Evolutionary conservation across 53 echinoderm and acorn worm genomes (phyloP).

Genomic region (Echinometra lucunter): DNA sequence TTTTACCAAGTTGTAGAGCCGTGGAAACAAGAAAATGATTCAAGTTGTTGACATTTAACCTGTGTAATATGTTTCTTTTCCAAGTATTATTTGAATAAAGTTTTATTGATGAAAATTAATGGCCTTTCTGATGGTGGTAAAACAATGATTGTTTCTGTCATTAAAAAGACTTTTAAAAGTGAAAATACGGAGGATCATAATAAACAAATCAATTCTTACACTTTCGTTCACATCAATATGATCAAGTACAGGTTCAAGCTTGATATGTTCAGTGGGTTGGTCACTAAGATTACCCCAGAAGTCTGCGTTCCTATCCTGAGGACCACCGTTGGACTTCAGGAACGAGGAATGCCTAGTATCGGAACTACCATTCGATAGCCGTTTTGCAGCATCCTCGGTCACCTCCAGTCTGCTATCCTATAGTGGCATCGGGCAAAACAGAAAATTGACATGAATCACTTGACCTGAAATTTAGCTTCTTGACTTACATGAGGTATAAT

Average conservation of each 20-base stretch:
- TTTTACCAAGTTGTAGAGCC: too few species aligned
- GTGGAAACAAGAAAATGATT: too few species aligned
- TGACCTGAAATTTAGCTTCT: too few species aligned
- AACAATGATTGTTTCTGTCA: too few species aligned
- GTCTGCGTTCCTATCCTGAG: background rate
- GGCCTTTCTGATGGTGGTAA: too few species aligned
- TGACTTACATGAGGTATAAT: too few species aligned
- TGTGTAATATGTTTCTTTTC: too few species aligned
- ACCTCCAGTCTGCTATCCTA: slow-evolving; percentile 12
- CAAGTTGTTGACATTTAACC: too few species aligned
- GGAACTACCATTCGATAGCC: background rate
- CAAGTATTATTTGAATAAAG: too few species aligned
- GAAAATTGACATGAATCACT: too few species aligned
- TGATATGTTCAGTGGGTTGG: background rate
- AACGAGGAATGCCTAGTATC: slow-evolving; percentile 3
- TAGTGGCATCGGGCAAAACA: background rate
- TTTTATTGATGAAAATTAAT: too few species aligned
- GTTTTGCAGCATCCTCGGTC: slow-evolving; percentile 26
- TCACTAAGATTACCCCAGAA: slow-evolving; percentile 38
- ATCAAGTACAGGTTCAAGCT: background rate
- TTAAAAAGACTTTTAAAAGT: background rate
- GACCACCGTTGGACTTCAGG: background rate
- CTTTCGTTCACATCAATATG: slow-evolving; percentile 1
- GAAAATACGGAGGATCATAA: background rate
- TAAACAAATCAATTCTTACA: background rate